Base-by-base conservation (phyloP, 2,113 vertebrate species). In the Xyrauchen texanus region DNA sequence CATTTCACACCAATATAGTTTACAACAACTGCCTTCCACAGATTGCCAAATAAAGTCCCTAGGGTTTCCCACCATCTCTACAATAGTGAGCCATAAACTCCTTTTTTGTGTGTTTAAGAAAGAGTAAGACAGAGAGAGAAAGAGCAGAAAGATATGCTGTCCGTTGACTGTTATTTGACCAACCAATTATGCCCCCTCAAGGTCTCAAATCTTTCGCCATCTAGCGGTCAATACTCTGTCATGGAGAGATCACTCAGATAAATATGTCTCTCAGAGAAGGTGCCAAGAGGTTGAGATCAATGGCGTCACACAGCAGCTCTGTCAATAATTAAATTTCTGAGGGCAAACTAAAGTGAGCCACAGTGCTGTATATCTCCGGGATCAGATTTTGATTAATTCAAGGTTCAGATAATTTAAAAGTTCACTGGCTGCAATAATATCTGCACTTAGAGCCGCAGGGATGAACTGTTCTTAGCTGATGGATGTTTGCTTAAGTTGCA, bases 371-470 rank as follows among this genome's bases (percentile, higher is more conserved):
- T 68, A 66, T 53, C 69, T n/a, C n/a, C n/a, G n/a, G n/a, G n/a
- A n/a, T n/a, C n/a, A n/a, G n/a, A n/a, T 13, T 82, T 75, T 83
- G 81, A 85, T 85, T 82, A 85, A 85, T 68, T 85, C 58, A 66
- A 61, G 52, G 77, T 78, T 80, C 52, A 65, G 60, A 76, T 47
- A 45, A 46, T 42, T 77, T 64, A n/a, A n/a, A 53, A 64, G 68
- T n/a, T n/a, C n/a, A n/a, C n/a, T n/a, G n/a, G n/a, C n/a, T n/a
- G n/a, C n/a, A n/a, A n/a, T n/a, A n/a, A n/a, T n/a, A n/a, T n/a
- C n/a, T n/a, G n/a, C n/a, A n/a, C n/a, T n/a, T n/a, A n/a, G n/a
- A n/a, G n/a, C n/a, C n/a, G n/a, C n/a, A n/a, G n/a, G n/a, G n/a
- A n/a, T n/a, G n/a, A n/a, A n/a, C n/a, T n/a, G n/a, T n/a, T n/a